Conservation (phyloP, 2,797 vertebrate species). For the Lophura swinhoii region DNA sequence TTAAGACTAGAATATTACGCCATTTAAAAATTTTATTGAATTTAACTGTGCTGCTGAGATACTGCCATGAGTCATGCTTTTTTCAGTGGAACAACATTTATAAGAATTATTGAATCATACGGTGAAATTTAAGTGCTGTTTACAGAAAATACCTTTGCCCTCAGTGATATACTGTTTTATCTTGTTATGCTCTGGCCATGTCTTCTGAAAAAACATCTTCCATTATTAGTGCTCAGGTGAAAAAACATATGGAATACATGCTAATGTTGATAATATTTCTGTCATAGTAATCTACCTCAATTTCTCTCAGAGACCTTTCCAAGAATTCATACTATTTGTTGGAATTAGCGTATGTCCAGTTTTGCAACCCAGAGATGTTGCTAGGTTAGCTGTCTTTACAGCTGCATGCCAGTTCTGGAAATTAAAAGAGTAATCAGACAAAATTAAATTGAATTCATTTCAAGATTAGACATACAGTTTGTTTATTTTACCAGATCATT, state of each 20-base stretch:
- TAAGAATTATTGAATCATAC: neutral
- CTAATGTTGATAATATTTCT: neutral
- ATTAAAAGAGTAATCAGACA: constrained; percentile 16
- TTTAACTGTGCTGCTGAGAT: neutral
- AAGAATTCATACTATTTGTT: neutral
- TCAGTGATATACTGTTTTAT: neutral
- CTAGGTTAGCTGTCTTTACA: neutral
- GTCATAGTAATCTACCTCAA: neutral
- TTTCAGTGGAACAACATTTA: neutral
- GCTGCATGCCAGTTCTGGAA: neutral
- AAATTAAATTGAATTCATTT: neutral
- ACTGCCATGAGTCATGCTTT: neutral
- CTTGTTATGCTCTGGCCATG: neutral
- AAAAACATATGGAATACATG: neutral
- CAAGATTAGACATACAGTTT: neutral
- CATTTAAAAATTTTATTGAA: neutral
- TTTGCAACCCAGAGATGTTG: neutral
- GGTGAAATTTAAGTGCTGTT: neutral
- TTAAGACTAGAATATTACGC: neutral
- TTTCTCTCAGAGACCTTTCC: neutral
- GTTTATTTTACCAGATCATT: neutral
- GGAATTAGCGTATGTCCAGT: neutral
- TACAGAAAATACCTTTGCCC: neutral
- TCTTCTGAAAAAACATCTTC: neutral
- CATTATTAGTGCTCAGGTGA: neutral